Base-by-base conservation (phyloP, 2,888 invertebrate genomes). In the Nomada flava region DNA sequence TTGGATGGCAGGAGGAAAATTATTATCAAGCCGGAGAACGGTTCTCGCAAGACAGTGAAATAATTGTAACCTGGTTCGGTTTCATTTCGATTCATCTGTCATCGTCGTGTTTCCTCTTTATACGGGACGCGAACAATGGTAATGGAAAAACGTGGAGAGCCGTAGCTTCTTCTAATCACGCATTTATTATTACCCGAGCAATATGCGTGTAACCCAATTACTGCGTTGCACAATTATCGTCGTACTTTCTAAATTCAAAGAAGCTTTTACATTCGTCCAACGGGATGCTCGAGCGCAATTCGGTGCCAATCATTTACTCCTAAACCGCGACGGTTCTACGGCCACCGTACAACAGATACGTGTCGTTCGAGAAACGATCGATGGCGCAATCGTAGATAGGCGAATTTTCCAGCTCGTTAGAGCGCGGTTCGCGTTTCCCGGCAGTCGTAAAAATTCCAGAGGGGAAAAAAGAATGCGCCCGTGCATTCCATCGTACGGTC, bases 321-420 rank as follows among this genome's bases (percentile, higher is more conserved):
- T 0, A 11, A 15, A 10, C 47, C 3, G 23, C 1, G 26, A 36
- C 13, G 18, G 15, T 70, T 23, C 23, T 44, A 20, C 3, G 13
- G 0, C 0, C 23, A n/a, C 10, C 1, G 29, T 42, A 20, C 29
- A 2, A 57, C 10, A 18, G 11, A n/a, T 23, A 20, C 36, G 50
- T 13, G 18, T 60, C 47, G 7, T 20, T 63, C 44, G 29, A 44
- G 52, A 50, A 36, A 18, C 29, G 44, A 44, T 13, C 29, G 29
- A 55, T 60, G 52, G 52, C 55, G 60, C 52, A 59, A 65, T 57
- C 18, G 20, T 36, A 26, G 55, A 68, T 10, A 42, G 26, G 64
- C 26, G 52, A 73, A 64, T 59, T 75, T 75, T 65, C 69, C 59
- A 59, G 63, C 47, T 63, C 67, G 65, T 60, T 72, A 47, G 50